Conservation (phyloP, 2,797 vertebrate species). For the Thripadectes ignobilis region DNA sequence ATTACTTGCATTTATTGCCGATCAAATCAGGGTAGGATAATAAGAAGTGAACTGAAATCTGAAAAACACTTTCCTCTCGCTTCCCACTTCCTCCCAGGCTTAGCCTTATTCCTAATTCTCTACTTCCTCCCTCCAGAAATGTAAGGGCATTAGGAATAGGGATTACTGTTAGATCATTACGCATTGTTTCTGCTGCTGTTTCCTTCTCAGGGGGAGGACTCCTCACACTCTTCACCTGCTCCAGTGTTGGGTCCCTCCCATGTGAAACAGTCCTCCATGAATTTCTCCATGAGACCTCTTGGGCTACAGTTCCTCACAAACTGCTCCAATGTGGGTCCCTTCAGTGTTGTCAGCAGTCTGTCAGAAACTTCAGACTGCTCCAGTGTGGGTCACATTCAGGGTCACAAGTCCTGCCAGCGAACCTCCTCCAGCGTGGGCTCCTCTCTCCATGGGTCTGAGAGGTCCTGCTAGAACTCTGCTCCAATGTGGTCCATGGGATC, state of each 20-base stretch:
- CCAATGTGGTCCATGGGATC: background rate
- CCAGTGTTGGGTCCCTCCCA: background rate
- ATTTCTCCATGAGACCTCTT: background rate
- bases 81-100: no score
- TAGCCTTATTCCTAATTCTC: background rate
- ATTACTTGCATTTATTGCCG: background rate
- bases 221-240: background rate
- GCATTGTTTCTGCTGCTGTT: background rate
- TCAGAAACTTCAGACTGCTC: background rate
- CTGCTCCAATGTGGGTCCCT: background rate
- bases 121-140: background rate
- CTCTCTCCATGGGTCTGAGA: background rate
- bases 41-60: background rate
- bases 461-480: background rate
- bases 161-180: background rate
- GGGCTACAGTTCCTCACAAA: background rate
- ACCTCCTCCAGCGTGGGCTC: background rate
- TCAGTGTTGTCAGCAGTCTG: background rate
- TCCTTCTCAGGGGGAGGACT: background rate
- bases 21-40: background rate
- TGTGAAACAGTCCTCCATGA: background rate
- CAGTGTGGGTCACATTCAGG: no score
- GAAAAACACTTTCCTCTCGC: background rate
- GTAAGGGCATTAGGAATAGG: fast-evolving
- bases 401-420: background rate